These are phyloP conservation scores for Leptocoma aspasia DNA, from an alignment of 2,113 vertebrate species.

Conservation along the genomic window DNA sequence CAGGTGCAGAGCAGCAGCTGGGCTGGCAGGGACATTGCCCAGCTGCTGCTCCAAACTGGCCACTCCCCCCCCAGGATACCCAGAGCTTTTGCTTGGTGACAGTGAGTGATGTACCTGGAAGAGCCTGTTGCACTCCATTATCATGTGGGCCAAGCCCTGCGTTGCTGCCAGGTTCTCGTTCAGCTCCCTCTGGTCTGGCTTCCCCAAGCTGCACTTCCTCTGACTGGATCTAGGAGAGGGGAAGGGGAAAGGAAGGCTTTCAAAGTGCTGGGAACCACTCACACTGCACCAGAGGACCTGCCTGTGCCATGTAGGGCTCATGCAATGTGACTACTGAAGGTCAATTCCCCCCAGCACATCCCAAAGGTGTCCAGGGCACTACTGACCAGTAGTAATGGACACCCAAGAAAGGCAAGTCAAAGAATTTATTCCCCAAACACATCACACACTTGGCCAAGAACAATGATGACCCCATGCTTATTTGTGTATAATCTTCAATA, in stretches of 20 bases:
- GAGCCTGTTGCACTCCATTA: constrained; percentile 77
- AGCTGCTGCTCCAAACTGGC: not conserved
- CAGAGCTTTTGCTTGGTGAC: not conserved
- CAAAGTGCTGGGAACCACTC: not conserved
- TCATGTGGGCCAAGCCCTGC: constrained; percentile 84
- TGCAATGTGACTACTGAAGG: rapidly evolving
- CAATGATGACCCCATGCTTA: not conserved
- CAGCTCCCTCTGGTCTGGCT: constrained; percentile 84
- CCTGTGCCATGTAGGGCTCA: rapidly evolving
- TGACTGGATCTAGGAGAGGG: constrained; percentile 68
- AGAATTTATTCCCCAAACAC: not conserved
- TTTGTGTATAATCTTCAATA: not conserved
- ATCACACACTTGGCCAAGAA: not conserved
- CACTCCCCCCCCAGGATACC: not conserved
- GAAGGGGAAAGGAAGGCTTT: not conserved
- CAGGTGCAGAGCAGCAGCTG: not conserved
- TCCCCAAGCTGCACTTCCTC: constrained; percentile 83
- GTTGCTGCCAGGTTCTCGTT: constrained; percentile 87
- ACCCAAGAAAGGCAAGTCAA: not conserved
- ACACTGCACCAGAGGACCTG: not conserved
- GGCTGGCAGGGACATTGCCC: not conserved
- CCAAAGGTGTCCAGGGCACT: rapidly evolving
- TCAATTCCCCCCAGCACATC: not conserved
- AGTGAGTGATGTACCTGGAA: constrained; percentile 74
- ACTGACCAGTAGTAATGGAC: not conserved